Base-by-base conservation (phyloP, 2,888 invertebrate species). In the Notocelia uddmanniana region DNA sequence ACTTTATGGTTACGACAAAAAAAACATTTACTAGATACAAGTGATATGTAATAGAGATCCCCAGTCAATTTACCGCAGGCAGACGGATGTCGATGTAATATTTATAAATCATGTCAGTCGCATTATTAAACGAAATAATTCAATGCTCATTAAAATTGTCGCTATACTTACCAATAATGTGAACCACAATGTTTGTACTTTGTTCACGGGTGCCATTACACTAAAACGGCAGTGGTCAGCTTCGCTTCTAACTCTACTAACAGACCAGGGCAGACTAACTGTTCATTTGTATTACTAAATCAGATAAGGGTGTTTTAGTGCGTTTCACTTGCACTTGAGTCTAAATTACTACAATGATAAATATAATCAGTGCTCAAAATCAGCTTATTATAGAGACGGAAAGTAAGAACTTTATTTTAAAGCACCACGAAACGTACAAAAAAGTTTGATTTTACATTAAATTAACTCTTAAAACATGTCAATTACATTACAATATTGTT, bases 111-210 rank as follows among this genome's bases (percentile, higher is more conserved):
- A 77, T 63, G 41, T 73, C 66, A 73, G 57, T 66, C 45, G 54
- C 55, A 69, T 63, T 69, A 55, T 2, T 60, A 34, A 23, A 54
- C 19, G 37, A 73, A 69, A 67, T 54, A 67, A 69, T 66, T 69
- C 60, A 69, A 72, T 67, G 59, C 63, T 66, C 72, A 72, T 72
- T 68, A 57, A 73, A 71, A 60, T 71, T 34, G 72, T 75, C 52
- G 54, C 69, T 76, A 74, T 73, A 75, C 69, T 64, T 71, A 76
- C 74, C 74, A 73, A 73, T 50, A 74, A 57, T 60, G 78, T 77
- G 78, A 80, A 78, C 76, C 57, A 74, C 69, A 77, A 66, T 50
- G 68, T 89, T 90, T 89, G 90, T 90, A 90, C 90, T 89, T 82
- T 85, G 86, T 86, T 84, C 88, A 90, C 87, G 79, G 72, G 72